phyloP scores from a whole-genome alignment of 2,888 invertebrate species.

The Agrotis clavis region DNA sequence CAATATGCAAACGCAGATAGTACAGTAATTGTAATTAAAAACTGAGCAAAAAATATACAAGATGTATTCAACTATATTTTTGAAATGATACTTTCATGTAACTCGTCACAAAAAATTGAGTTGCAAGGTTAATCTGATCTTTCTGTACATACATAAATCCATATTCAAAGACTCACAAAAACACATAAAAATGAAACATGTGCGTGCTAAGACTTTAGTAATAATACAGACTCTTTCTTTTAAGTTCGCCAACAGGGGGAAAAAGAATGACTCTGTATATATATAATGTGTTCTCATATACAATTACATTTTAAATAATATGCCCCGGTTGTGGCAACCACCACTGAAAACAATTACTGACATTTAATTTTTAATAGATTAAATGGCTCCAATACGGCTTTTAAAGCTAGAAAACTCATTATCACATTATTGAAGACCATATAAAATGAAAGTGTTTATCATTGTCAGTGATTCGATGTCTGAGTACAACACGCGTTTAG shows the following conservation, averaged over 20 bases:
- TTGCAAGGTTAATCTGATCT: conserved; percentile 1
- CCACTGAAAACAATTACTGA: conserved; percentile 14
- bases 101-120: neutral
- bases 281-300: conserved; percentile 22
- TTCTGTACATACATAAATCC: conserved; percentile 26
- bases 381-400: neutral
- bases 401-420: neutral
- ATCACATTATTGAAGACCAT: no score
- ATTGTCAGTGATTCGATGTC: conserved; percentile 29
- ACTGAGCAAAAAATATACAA: neutral
- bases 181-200: conserved; percentile 28
- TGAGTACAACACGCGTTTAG: conserved; percentile 39
- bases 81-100: neutral
- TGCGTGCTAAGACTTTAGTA: conserved; percentile 46
- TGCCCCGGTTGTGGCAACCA: conserved; percentile 2
- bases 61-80: conserved; percentile 6
- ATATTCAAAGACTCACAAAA: conserved; percentile 20
- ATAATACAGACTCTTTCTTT: conserved; percentile 8
- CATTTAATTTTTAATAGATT: conserved; percentile 14
- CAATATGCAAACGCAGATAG: neutral
- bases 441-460: no score
- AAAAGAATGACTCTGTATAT: no score
- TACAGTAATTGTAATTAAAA: neutral
- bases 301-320: conserved; percentile 10
- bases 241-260: no score